phyloP scores from a whole-genome alignment of 2,888 invertebrate genomes.

The Allygus modestus region DNA sequence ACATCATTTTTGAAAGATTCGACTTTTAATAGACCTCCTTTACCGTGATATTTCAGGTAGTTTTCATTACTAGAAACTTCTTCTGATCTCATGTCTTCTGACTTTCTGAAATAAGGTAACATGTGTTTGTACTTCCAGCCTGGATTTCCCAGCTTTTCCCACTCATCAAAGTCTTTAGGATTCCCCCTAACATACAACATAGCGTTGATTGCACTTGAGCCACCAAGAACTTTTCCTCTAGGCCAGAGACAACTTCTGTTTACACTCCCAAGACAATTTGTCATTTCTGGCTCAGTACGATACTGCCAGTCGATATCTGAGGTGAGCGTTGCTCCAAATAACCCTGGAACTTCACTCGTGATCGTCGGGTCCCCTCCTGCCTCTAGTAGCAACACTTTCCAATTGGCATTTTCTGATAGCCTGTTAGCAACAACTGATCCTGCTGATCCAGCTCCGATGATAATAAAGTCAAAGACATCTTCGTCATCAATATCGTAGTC shows the following conservation, averaged over 20 bases:
- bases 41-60: not conserved
- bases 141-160: conserved; percentile 30
- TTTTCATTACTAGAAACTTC: not conserved
- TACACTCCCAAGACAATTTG: conserved; percentile 3
- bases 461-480: conserved; percentile 48
- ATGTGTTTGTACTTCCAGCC: conserved; percentile 6
- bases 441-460: conserved; percentile 47
- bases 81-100: conserved; percentile 2
- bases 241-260: conserved; percentile 8
- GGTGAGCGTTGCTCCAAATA: not conserved
- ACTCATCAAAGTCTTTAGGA: conserved; percentile 13
- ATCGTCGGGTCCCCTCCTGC: conserved; percentile 60
- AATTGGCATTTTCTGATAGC: conserved; percentile 47
- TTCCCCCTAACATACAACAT: conserved; percentile 23
- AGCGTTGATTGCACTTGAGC: not conserved
- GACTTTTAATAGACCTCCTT: not conserved
- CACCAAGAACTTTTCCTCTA: conserved; percentile 14
- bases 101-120: conserved; percentile 20
- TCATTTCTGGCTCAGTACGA: conserved; percentile 39
- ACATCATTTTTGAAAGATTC: conserved; percentile 6
- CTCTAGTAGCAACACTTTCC: conserved; percentile 60
- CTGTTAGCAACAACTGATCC: conserved; percentile 59
- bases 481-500: not conserved
- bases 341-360: conserved; percentile 55
- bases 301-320: conserved; percentile 62